A percentile compares a stretch with the other conserved stretches of the same genome.
Conservation (phyloP, 2,797 vertebrate genomes). For the Anguilla pacifica region DNA sequence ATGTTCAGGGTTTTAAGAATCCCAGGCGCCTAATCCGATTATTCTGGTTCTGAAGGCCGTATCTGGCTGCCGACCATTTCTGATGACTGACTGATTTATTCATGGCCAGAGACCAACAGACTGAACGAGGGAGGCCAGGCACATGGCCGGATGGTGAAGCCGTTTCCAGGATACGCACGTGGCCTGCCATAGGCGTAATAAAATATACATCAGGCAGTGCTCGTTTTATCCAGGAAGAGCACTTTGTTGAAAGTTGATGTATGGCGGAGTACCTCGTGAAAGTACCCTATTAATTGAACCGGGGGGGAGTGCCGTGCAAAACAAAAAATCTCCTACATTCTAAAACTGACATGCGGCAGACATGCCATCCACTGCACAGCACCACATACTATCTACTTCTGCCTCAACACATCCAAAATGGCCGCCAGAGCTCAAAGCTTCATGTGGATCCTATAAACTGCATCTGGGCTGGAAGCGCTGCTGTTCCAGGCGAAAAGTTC, state of each 20-base stretch:
- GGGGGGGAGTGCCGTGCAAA: background rate
- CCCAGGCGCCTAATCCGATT: slow-evolving; percentile 74
- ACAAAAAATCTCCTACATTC: background rate
- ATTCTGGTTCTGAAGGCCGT: slow-evolving; percentile 66
- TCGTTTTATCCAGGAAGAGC: background rate
- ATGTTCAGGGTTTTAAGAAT: slow-evolving; percentile 68
- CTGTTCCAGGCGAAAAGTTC: background rate
- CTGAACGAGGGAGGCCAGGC: slow-evolving; percentile 28
- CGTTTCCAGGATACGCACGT: background rate
- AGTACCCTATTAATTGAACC: background rate
- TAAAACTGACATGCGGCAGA: background rate
- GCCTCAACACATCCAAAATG: background rate
- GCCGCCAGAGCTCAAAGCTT: background rate
- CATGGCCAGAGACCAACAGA: slow-evolving; percentile 43
- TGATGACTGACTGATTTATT: slow-evolving; percentile 58
- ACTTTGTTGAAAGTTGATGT: background rate
- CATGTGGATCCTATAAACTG: background rate
- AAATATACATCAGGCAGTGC: background rate
- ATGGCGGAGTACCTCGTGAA: background rate
- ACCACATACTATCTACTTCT: background rate
- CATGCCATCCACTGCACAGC: background rate
- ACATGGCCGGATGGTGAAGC: slow-evolving; percentile 46
- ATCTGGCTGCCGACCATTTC: slow-evolving; percentile 63
- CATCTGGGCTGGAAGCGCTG: background rate
- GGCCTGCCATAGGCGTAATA: background rate